A percentile compares a stretch with the other conserved stretches of the same genome.
phyloP scores from a whole-genome alignment of 2,113 vertebrate genomes.

The Sinocyclocheilus grahami region DNA sequence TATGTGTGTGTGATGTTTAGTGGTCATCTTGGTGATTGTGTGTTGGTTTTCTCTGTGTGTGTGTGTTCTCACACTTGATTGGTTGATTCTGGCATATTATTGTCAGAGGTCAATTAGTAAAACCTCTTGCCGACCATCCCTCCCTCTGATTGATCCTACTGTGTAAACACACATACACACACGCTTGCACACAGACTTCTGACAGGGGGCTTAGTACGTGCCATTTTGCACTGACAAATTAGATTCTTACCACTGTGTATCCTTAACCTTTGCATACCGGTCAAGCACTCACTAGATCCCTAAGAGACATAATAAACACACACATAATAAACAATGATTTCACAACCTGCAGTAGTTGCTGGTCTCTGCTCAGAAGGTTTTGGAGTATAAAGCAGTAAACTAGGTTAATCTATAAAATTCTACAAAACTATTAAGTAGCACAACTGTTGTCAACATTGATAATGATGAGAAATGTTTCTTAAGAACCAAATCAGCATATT shows the following conservation, averaged over 20 bases:
- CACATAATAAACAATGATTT: constrained; percentile 40
- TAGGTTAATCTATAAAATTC: constrained; percentile 37
- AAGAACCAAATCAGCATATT: not conserved
- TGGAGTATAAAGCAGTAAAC: constrained; percentile 70
- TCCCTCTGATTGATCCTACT: constrained; percentile 24
- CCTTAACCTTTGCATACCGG: constrained; percentile 79
- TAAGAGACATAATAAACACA: constrained; percentile 33
- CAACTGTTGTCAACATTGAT: not conserved
- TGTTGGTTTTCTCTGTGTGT: too few species aligned
- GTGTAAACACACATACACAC: constrained; percentile 29
- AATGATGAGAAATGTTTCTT: not conserved
- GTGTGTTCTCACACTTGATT: constrained; percentile 8
- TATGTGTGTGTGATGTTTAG: too few species aligned
- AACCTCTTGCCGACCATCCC: constrained; percentile 20
- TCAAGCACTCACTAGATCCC: constrained; percentile 46
- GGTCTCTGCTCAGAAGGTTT: constrained; percentile 57
- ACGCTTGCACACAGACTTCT: constrained; percentile 3
- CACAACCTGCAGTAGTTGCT: constrained; percentile 62
- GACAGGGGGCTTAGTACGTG: constrained; percentile 68
- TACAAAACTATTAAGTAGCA: not conserved
- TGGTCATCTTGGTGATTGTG: too few species aligned
- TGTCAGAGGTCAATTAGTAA: constrained; percentile 32
- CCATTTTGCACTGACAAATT: constrained; percentile 73
- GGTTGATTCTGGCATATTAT: constrained; percentile 31
- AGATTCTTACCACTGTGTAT: constrained; percentile 70